Conservation (phyloP, 1,140 invertebrate genomes). For the Patella vulgata region DNA sequence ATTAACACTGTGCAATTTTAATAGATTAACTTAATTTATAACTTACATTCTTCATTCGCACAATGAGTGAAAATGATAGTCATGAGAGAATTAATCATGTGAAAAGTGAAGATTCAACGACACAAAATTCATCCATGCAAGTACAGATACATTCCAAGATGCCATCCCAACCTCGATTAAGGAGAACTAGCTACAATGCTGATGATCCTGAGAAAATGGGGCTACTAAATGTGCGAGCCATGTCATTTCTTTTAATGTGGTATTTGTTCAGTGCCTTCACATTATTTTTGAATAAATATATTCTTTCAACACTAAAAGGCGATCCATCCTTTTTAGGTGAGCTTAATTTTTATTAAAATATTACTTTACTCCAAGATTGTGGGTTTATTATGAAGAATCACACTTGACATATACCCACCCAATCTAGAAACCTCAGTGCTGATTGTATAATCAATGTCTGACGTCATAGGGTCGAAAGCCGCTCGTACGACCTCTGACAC, state of each 20-base stretch:
- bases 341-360: conserved; percentile 42
- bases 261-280: conserved; percentile 80
- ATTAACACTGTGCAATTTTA: neutral
- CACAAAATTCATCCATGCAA: no score
- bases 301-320: conserved; percentile 80
- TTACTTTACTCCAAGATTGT: no score
- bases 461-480: no score
- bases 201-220: conserved; percentile 48
- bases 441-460: no score
- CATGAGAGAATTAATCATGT: no score
- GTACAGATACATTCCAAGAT: conserved; percentile 9
- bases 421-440: no score
- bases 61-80: no score
- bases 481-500: no score
- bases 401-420: no score
- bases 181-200: conserved; percentile 9
- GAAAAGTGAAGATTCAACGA: no score
- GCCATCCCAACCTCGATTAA: conserved; percentile 32
- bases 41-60: neutral
- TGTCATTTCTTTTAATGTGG: conserved; percentile 79
- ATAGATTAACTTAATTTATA: neutral
- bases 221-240: conserved; percentile 72
- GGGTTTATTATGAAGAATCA: no score
- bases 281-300: conserved; percentile 86
- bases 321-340: conserved; percentile 83